These are phyloP conservation scores for Pipistrellus pygmaeus DNA, from an alignment of 2,797 vertebrate genomes.

Conservation along the genomic window DNA sequence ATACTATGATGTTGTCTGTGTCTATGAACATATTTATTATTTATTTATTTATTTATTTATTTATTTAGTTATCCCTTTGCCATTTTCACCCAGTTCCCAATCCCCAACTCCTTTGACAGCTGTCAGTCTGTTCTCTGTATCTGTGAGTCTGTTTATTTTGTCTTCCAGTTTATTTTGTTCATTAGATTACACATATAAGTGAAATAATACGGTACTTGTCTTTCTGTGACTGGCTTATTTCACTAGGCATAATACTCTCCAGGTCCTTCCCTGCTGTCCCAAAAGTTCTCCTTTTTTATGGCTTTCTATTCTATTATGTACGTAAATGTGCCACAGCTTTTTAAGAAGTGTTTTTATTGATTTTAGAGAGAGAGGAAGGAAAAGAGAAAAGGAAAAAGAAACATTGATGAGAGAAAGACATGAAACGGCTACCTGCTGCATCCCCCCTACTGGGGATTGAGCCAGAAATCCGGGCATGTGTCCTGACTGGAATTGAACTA, in stretches of 20 bases:
- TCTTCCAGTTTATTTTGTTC: background rate
- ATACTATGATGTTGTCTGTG: background rate
- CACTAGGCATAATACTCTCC: background rate
- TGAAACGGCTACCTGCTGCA: too few species aligned
- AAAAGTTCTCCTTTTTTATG: background rate
- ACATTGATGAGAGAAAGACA: too few species aligned
- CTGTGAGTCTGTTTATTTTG: background rate
- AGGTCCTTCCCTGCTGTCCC: background rate
- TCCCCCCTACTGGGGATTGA: too few species aligned
- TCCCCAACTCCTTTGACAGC: background rate
- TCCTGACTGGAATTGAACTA: too few species aligned
- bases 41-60: background rate
- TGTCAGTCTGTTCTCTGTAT: background rate
- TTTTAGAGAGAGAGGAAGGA: too few species aligned
- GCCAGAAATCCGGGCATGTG: too few species aligned
- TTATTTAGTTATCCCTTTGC: background rate
- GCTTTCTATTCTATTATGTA: background rate
- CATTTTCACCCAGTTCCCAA: background rate
- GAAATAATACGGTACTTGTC: background rate
- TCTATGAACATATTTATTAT: background rate
- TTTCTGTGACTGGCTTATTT: background rate
- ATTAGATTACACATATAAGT: background rate
- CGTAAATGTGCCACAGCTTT: background rate
- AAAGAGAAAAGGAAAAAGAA: too few species aligned
- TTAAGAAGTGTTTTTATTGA: too few species aligned